Evolutionary conservation across 2,113 vertebrate species (phyloP).

Genomic region (Phalacrocorax aristotelis): DNA sequence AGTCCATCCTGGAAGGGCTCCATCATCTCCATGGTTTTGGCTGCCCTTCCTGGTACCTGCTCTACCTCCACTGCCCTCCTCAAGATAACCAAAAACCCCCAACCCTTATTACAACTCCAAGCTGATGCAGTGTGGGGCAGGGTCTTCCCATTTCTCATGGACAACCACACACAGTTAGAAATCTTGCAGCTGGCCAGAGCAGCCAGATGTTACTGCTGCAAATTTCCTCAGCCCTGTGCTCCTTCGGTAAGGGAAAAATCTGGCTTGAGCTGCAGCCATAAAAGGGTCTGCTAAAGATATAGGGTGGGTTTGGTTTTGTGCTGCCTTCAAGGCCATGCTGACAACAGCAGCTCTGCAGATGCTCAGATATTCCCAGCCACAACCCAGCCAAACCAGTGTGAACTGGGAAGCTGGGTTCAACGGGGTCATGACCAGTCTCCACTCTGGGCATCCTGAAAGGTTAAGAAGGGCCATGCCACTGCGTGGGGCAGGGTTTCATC

Average conservation of each 20-base stretch:
- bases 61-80: not conserved
- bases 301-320: not conserved
- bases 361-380: not conserved
- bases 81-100: not conserved
- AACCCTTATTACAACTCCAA: not conserved
- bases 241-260: accelerated
- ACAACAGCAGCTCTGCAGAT: not conserved
- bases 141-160: not conserved
- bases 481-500: not conserved
- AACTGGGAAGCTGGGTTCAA: not conserved
- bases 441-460: accelerated
- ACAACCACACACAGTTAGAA: not conserved
- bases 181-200: not conserved
- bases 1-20: not conserved
- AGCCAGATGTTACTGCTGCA: not conserved
- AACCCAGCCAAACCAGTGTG: not conserved
- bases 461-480: not conserved
- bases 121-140: not conserved
- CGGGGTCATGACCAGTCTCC: accelerated
- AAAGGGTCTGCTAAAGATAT: not conserved
- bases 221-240: not conserved
- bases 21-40: accelerated
- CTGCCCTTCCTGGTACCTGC: not conserved
- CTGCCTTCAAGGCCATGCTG: not conserved
- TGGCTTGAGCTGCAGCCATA: not conserved